These are phyloP conservation scores for Heliornis fulica DNA, from an alignment of 2,113 vertebrate species.

Conservation along the genomic window DNA sequence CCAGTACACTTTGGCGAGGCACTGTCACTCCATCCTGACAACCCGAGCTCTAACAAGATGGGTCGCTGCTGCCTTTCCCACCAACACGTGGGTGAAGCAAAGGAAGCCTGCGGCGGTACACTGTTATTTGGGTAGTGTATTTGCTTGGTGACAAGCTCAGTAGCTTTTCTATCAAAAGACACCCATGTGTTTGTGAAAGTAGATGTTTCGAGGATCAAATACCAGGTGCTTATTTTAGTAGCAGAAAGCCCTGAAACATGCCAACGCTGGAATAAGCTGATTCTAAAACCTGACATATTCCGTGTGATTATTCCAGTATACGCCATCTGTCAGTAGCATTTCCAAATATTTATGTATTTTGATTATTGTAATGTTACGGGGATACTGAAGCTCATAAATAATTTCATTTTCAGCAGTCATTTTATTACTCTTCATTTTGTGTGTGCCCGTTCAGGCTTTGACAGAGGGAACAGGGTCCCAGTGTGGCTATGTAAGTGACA, in stretches of 20 bases:
- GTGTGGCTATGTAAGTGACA: neutral
- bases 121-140: neutral
- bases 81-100: fast-evolving
- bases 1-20: neutral
- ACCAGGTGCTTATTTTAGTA: conserved; percentile 54
- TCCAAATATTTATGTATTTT: conserved; percentile 67
- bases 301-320: conserved; percentile 45
- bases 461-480: neutral
- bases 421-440: neutral
- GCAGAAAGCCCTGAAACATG: conserved; percentile 30
- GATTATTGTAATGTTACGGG: neutral
- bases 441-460: neutral
- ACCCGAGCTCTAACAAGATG: neutral
- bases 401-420: neutral
- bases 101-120: neutral
- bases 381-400: conserved; percentile 20
- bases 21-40: neutral
- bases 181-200: conserved; percentile 44
- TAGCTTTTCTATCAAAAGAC: conserved; percentile 51
- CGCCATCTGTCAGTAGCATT: conserved; percentile 41
- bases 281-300: conserved; percentile 44
- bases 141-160: neutral
- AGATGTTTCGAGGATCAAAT: conserved; percentile 50
- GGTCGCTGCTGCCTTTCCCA: neutral
- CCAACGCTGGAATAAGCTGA: conserved; percentile 36